Evolutionary conservation across 2,113 vertebrate genomes (phyloP).

Genomic region (human (Homo sapiens)): GRCh38 chr1:150091501-150092000

Average conservation of each 20-base stretch:
- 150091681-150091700: background rate
- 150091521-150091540: background rate
- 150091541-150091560: background rate
- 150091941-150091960: conserved; percentile 92
- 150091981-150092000: conserved; percentile 92
- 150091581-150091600: background rate
- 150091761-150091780: background rate
- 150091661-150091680: background rate
- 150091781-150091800: background rate
- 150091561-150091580: background rate
- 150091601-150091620: background rate
- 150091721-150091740: background rate
- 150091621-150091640: background rate
- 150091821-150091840: background rate
- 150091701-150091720: conserved; percentile 34
- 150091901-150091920: background rate
- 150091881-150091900: background rate
- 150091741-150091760: conserved; percentile 30
- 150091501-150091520: conserved; percentile 5
- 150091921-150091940: conserved; percentile 84
- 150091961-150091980: conserved; percentile 90
- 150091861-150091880: background rate
- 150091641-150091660: conserved; percentile 2
- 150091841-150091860: background rate
- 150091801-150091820: background rate